Base-by-base conservation (phyloP, 2,888 invertebrate genomes). In the Leptopterna dolabrata region DNA sequence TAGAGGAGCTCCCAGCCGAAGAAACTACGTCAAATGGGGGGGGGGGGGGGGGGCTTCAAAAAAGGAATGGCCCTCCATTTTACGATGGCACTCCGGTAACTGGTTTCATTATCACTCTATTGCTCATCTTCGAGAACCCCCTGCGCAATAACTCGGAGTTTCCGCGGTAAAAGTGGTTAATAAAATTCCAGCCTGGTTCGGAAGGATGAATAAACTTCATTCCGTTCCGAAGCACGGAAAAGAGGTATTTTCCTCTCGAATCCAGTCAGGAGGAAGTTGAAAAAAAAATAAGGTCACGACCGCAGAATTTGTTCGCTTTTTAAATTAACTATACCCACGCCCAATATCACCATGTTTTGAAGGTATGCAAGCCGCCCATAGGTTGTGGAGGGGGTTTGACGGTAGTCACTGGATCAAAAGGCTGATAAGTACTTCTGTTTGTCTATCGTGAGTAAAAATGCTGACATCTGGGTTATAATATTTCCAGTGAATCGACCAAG, bases 71-170 rank as follows among this genome's bases (percentile, higher is more conserved):
- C 36, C 73, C 73, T 41, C 19, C 36, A 36, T 73, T 73, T 73
- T 73, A 73, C 73, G 73, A 73, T 13, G 73, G 36, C 73, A 73
- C 73, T 73, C 73, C 73, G 30, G 73, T 73, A 73, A 73, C 73
- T 73, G 73, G 73, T 73, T 73, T 73, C 73, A 73, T 73, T 73
- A 73, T 73, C 73, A 73, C 73, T 73, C 73, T 73, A 73, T 73
- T 73, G 73, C 73, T 73, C 41, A 14, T 41, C 36, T 13, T 47
- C 47, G 51, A 51, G 51, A 51, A 24, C 63, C 36, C 36, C 19
- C 73, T 19, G 1, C 36, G 36, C 73, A 73, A 73, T 73, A 73
- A 36, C 73, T 36, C 73, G 36, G 73, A 19, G n/a, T 73, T 73
- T 73, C 36, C 36, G 16, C n/a, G 73, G 36, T 73, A 36, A 19